Percentiles rank a stretch among this genome's conserved stretches.
These are phyloP conservation scores for Syncerus caffer DNA, from an alignment of 2,797 vertebrate species.

Conservation along the genomic window DNA sequence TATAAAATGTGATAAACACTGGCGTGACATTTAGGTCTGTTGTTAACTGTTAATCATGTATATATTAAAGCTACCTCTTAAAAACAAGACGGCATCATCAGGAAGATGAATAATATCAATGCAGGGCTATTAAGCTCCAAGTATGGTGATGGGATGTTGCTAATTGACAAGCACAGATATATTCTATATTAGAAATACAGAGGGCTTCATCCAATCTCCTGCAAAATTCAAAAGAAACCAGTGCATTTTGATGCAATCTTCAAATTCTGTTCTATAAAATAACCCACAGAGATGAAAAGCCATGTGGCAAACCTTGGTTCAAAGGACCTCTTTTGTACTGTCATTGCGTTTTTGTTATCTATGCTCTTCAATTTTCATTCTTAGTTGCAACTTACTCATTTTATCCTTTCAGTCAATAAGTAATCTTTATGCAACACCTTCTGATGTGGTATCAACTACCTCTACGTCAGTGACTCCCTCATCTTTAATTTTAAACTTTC, in stretches of 20 bases:
- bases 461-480: neutral
- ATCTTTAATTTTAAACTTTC: neutral
- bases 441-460: neutral
- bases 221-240: neutral
- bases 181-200: neutral
- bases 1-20: conserved; percentile 49
- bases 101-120: conserved; percentile 12
- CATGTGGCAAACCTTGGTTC: neutral
- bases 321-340: neutral
- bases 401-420: neutral
- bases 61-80: conserved; percentile 60
- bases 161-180: conserved; percentile 34
- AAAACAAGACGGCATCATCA: conserved; percentile 47
- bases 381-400: neutral
- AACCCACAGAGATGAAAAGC: neutral
- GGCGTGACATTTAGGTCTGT: conserved; percentile 55
- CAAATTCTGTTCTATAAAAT: neutral
- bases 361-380: neutral
- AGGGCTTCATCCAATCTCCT: neutral
- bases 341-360: neutral
- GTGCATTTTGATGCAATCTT: neutral
- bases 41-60: conserved; percentile 6
- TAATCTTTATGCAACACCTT: neutral
- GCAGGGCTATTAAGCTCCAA: neutral
- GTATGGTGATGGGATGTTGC: neutral